phyloP scores from a whole-genome alignment of 2,113 vertebrate genomes.

The Microcebus tavaratra region DNA sequence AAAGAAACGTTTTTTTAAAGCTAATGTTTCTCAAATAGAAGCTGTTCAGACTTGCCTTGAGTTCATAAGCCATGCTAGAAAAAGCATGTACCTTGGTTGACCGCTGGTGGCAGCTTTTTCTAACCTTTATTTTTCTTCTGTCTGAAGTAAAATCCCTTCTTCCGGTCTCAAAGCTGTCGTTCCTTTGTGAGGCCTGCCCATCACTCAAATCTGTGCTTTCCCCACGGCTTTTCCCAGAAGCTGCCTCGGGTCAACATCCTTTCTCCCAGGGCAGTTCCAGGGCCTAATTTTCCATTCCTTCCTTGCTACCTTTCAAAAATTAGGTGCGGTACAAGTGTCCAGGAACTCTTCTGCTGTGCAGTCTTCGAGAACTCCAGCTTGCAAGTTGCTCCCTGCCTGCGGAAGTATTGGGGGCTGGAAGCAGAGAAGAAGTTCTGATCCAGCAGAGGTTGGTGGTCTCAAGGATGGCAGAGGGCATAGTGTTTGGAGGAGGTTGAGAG shows the following conservation, averaged over 20 bases:
- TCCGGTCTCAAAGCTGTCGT: neutral
- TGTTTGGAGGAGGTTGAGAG: no score
- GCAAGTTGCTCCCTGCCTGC: no score
- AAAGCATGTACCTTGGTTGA: neutral
- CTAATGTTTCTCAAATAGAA: neutral
- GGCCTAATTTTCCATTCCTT: neutral
- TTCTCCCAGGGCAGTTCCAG: neutral
- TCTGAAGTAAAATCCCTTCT: neutral
- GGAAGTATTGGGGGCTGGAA: neutral
- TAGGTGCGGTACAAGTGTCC: accelerated
- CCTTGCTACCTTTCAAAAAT: neutral
- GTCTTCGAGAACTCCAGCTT: neutral
- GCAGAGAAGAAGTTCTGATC: no score
- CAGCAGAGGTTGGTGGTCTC: accelerated
- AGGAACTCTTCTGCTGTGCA: neutral
- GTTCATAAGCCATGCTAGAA: neutral
- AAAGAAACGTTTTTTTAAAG: neutral
- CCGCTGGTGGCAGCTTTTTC: neutral
- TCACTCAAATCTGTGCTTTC: neutral
- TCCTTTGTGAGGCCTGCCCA: neutral
- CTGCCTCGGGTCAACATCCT: neutral
- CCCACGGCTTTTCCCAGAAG: neutral
- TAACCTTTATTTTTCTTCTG: neutral
- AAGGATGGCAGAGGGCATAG: accelerated
- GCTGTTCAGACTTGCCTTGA: neutral